A percentile compares a stretch with the other conserved stretches of the same genome.
Conservation (phyloP, 2,888 invertebrate species). For the Galerucella calmariensis region DNA sequence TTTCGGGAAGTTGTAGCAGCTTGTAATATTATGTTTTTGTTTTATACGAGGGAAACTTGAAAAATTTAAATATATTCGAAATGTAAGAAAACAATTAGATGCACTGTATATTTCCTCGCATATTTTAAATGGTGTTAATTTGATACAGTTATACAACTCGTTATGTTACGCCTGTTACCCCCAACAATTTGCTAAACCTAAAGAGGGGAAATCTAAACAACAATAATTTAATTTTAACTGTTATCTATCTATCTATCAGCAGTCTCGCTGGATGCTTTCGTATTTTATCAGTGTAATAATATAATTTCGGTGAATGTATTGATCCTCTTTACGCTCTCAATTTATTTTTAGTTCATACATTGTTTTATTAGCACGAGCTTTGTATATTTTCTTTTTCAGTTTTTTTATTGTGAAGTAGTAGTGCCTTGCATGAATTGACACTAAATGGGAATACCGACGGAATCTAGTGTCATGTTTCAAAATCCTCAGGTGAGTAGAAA, state of each 20-base stretch:
- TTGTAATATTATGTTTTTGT: too few species aligned
- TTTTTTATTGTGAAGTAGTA: conserved; percentile 42
- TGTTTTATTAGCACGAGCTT: conserved; percentile 22
- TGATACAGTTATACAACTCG: conserved; percentile 8
- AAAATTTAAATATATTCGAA: background rate
- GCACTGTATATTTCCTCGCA: background rate
- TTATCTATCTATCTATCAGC: conserved; percentile 25
- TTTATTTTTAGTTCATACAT: conserved; percentile 9
- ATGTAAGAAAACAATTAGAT: background rate
- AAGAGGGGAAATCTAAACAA: conserved; percentile 34
- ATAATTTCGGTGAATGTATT: conserved; percentile 10
- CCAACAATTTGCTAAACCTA: conserved; percentile 27
- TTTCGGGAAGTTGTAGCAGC: too few species aligned
- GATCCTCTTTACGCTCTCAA: background rate
- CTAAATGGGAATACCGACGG: conserved; percentile 40
- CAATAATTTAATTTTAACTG: conserved; percentile 24
- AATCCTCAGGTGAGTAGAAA: conserved; percentile 42
- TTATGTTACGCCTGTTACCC: conserved; percentile 25
- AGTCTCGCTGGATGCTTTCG: conserved; percentile 27
- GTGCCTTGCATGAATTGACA: conserved; percentile 36
- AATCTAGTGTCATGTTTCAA: conserved; percentile 37
- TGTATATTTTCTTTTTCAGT: conserved; percentile 40
- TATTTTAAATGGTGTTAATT: background rate
- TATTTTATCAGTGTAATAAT: conserved; percentile 27
- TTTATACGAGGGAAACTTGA: background rate